These are phyloP conservation scores for Drosophila cognata DNA, from an alignment of 2,888 invertebrate genomes.

Conservation along the genomic window DNA sequence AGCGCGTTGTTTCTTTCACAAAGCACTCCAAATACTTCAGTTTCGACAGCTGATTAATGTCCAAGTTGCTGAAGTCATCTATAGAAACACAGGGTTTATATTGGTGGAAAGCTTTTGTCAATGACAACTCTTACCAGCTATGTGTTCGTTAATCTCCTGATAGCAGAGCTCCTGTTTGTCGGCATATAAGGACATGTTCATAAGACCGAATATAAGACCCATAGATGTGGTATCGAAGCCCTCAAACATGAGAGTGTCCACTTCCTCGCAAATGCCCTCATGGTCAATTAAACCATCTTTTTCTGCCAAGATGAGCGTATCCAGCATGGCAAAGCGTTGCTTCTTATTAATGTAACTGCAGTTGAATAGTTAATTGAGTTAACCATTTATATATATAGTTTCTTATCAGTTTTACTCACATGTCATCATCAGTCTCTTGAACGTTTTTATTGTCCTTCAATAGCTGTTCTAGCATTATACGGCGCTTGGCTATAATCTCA, in stretches of 20 bases:
- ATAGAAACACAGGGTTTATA: neutral
- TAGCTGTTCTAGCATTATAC: conserved; percentile 55
- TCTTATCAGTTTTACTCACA: conserved; percentile 25
- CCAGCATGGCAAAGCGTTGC: conserved; percentile 78
- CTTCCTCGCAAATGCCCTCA: conserved; percentile 88
- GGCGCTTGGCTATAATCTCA: conserved; percentile 77
- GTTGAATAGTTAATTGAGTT: neutral
- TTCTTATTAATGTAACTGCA: conserved; percentile 64
- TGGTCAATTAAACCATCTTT: conserved; percentile 77
- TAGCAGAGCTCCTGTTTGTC: conserved; percentile 75
- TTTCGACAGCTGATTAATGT: conserved; percentile 51
- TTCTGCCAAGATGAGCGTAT: conserved; percentile 74
- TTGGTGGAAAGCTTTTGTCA: neutral
- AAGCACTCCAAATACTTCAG: conserved; percentile 70
- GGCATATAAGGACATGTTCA: conserved; percentile 72
- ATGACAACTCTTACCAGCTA: conserved; percentile 58
- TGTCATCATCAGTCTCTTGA: conserved; percentile 45
- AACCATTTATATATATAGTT: neutral
- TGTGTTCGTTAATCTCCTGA: conserved; percentile 68
- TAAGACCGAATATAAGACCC: conserved; percentile 72
- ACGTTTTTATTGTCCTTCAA: conserved; percentile 3
- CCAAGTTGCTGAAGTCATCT: conserved; percentile 65
- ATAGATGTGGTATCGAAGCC: conserved; percentile 79
- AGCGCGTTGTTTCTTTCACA: conserved; percentile 79
- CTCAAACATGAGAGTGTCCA: conserved; percentile 88